phyloP scores from a whole-genome alignment of 2,888 invertebrate genomes.

The Diloba caeruleocephala region DNA sequence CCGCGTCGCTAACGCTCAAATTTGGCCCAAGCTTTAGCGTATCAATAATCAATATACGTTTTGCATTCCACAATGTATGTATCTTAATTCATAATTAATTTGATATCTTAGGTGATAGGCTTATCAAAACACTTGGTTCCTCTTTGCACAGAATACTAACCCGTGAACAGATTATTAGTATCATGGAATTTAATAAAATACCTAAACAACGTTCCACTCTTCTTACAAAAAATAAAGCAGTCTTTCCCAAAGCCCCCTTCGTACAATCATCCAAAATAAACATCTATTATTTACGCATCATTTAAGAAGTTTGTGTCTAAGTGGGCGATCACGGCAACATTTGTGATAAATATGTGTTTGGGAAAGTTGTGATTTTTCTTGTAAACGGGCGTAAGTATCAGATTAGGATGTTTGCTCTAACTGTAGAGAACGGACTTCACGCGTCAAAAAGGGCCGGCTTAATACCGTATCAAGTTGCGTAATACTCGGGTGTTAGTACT shows the following conservation, averaged over 20 bases:
- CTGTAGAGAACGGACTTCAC: constrained; percentile 46
- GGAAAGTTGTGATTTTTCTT: constrained; percentile 55
- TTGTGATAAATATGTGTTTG: constrained; percentile 52
- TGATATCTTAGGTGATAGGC: too few relatives aligned
- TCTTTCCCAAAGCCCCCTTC: neutral
- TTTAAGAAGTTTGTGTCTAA: constrained; percentile 48
- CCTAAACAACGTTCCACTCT: too few relatives aligned
- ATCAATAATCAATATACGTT: too few relatives aligned
- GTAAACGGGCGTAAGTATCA: constrained; percentile 46
- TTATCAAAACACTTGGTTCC: too few relatives aligned
- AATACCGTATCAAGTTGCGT: constrained; percentile 25
- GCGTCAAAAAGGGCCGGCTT: constrained; percentile 20
- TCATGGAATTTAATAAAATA: too few relatives aligned
- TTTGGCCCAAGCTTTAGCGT: too few relatives aligned
- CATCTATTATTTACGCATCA: constrained; percentile 36
- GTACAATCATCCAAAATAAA: constrained; percentile 22
- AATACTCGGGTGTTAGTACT: constrained; percentile 13
- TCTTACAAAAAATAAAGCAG: too few relatives aligned
- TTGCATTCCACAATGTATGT: too few relatives aligned
- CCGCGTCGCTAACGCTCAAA: too few relatives aligned
- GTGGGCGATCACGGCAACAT: constrained; percentile 58
- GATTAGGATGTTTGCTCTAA: constrained; percentile 55
- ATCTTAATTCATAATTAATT: too few relatives aligned
- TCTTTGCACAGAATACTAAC: too few relatives aligned
- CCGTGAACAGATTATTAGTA: too few relatives aligned